A percentile compares a stretch with the other conserved stretches of the same genome.
Conservation (phyloP, 2,797 vertebrate genomes). For the Tokudaia tokunoshimensis region DNA sequence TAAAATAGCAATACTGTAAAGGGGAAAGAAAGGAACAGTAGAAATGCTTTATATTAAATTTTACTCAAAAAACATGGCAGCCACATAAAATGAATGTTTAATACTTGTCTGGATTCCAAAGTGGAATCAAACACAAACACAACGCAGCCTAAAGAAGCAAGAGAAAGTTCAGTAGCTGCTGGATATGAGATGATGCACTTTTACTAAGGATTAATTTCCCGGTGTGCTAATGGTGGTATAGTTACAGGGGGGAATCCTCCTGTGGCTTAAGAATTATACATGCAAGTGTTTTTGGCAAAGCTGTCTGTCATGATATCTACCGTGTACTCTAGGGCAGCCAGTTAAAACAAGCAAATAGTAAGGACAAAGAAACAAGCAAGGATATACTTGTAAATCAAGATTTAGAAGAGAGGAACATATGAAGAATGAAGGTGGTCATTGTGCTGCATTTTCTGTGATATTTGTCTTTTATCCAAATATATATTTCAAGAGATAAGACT, state of each 20-base stretch:
- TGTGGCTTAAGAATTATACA: background rate
- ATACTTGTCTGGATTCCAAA: constrained; percentile 47
- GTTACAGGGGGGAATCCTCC: background rate
- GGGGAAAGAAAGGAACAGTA: background rate
- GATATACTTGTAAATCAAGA: background rate
- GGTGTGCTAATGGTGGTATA: background rate
- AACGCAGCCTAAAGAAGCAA: background rate
- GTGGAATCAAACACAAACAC: background rate
- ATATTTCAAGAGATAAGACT: background rate
- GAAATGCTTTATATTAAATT: constrained; percentile 11
- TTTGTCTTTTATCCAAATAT: background rate
- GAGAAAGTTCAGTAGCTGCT: background rate
- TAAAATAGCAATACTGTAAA: constrained; percentile 33
- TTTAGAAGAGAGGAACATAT: background rate
- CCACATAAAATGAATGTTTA: background rate
- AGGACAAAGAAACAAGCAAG: background rate
- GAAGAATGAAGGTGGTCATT: background rate
- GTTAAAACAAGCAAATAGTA: constrained; percentile 35
- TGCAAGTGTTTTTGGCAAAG: background rate
- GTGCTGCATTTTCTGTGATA: background rate
- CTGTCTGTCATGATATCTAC: background rate
- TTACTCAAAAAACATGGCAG: constrained; percentile 12
- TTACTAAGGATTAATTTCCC: background rate
- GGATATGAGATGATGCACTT: background rate
- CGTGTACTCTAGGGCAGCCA: constrained; percentile 21